Percentiles rank a stretch among this genome's conserved stretches.
Conservation (phyloP, 2,888 invertebrate species). For the Xestia xanthographa region DNA sequence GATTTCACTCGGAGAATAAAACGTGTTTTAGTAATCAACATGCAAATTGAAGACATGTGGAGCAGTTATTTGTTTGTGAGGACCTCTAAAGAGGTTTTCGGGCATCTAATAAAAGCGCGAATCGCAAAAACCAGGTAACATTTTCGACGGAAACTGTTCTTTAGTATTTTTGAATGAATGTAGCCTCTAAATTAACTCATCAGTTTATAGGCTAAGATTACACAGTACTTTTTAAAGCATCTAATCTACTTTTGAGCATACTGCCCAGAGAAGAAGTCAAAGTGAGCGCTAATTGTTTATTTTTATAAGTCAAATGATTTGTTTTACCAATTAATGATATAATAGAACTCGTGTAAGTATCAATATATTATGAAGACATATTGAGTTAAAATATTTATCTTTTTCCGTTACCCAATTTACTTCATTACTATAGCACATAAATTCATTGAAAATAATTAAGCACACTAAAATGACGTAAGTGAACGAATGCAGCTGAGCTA, state of each 20-base stretch:
- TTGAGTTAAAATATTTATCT: slow-evolving; percentile 24
- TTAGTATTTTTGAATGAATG: too few species aligned
- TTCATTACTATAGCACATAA: slow-evolving; percentile 36
- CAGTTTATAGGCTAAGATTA: background rate
- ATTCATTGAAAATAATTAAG: slow-evolving; percentile 50
- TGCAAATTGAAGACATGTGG: slow-evolving; percentile 21
- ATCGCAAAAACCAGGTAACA: background rate
- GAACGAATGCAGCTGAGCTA: slow-evolving; percentile 51
- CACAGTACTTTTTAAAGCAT: background rate
- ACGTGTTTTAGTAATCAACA: slow-evolving; percentile 26
- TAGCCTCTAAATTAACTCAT: background rate
- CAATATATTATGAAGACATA: slow-evolving; percentile 4
- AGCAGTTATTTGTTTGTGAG: background rate
- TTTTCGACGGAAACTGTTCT: background rate
- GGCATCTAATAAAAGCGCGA: background rate
- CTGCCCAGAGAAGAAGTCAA: background rate
- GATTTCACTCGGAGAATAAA: slow-evolving; percentile 8
- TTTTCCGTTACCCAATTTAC: slow-evolving; percentile 27
- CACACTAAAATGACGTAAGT: slow-evolving; percentile 55
- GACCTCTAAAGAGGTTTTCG: background rate
- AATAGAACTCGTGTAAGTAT: background rate
- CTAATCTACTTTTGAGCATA: background rate
- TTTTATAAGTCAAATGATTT: too few species aligned
- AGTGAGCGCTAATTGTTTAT: too few species aligned
- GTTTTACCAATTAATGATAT: background rate